Evolutionary conservation across 2,888 invertebrate species (phyloP).

Genomic region (Chaetogeoica ovagalla): DNA sequence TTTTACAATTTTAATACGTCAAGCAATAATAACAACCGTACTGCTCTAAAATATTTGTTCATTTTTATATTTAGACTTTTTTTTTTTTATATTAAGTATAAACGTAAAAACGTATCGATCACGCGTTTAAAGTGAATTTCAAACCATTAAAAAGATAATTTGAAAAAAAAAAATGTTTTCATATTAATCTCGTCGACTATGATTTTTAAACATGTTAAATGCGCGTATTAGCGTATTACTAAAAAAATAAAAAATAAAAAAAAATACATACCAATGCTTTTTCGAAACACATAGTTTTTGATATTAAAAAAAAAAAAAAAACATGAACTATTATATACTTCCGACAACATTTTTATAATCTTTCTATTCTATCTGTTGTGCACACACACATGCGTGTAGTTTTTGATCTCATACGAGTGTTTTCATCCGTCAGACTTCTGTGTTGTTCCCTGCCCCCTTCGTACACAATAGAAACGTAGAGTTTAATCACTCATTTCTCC

Average conservation of each 20-base stretch:
- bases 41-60: not conserved
- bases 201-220: not conserved
- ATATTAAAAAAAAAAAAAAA: not conserved
- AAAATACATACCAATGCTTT: not conserved
- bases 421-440: not conserved
- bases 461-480: slow-evolving; percentile 4
- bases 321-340: not conserved
- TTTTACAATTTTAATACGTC: not conserved
- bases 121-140: too few species aligned
- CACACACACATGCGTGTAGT: not conserved
- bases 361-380: not conserved
- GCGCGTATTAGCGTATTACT: not conserved
- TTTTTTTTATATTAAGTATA: too few species aligned
- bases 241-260: not conserved
- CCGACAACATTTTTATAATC: not conserved
- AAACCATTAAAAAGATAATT: too few species aligned
- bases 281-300: not conserved
- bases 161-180: too few species aligned
- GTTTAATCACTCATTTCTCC: slow-evolving; percentile 19
- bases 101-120: too few species aligned
- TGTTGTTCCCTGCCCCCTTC: not conserved
- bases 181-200: too few species aligned
- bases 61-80: not conserved
- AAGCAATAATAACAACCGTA: too few species aligned
- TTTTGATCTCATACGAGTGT: slow-evolving; percentile 7